A percentile compares a stretch with the other conserved stretches of the same genome.
Conservation (phyloP, 37 sponge, comb jelly and placozoan species). For the Mnemiopsis leidyi region DNA sequence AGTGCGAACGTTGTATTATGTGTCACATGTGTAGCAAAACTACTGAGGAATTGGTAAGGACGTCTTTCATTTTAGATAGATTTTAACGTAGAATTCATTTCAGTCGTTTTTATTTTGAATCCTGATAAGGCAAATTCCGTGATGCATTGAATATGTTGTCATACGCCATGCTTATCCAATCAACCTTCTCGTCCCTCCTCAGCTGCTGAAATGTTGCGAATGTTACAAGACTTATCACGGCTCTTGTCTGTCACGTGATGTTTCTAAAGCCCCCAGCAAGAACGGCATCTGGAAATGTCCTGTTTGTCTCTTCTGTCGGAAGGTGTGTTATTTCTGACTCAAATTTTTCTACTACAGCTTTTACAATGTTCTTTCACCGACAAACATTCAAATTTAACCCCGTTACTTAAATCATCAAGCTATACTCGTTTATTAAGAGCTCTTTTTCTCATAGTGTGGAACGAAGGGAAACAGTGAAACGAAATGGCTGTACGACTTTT, state of each 20-base stretch:
- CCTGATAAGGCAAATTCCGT: no score
- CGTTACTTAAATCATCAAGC: no score
- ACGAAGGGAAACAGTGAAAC: not conserved
- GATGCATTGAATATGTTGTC: no score
- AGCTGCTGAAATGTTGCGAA: slow-evolving; percentile 34
- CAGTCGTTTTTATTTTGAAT: no score
- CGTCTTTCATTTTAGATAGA: no score
- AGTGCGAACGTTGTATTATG: slow-evolving; percentile 15
- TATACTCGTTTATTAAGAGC: no score
- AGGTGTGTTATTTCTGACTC: slow-evolving; percentile 5
- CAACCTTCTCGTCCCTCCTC: no score
- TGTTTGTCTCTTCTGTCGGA: slow-evolving; percentile 22
- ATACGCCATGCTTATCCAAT: no score
- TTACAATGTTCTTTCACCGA: no score
- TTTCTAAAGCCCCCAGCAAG: not conserved
- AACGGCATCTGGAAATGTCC: slow-evolving; percentile 32
- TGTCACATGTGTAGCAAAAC: not conserved
- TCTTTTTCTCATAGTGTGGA: slow-evolving; percentile 29
- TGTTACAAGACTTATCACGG: slow-evolving; percentile 6
- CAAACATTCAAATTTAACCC: no score
- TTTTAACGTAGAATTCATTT: no score
- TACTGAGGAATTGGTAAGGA: slow-evolving; percentile 30
- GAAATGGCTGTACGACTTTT: slow-evolving; percentile 6
- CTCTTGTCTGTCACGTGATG: not conserved
- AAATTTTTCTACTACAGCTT: no score